A percentile compares a stretch with the other conserved stretches of the same genome.
Conservation (phyloP, 2,113 vertebrate species). For the Glaucidium brasilianum region DNA sequence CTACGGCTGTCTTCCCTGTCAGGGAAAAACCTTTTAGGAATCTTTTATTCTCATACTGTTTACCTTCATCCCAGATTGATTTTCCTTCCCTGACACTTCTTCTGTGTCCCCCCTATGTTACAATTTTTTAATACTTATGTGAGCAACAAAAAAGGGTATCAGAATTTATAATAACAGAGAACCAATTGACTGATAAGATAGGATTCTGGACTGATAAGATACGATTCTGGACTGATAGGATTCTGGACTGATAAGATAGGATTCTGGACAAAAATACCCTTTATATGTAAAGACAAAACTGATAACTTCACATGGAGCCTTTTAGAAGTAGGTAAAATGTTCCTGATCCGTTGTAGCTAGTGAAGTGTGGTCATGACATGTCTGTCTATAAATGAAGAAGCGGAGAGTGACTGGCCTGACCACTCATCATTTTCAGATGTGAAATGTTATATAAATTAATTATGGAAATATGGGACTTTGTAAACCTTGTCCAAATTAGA, state of each 20-base stretch:
- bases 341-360: neutral
- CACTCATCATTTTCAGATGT: neutral
- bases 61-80: neutral
- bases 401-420: neutral
- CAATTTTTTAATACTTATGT: neutral
- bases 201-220: neutral
- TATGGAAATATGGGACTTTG: neutral
- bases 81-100: neutral
- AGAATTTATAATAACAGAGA: neutral
- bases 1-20: neutral
- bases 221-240: too few species aligned
- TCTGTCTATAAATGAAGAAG: neutral
- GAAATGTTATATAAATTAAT: neutral
- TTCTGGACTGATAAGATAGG: too few species aligned
- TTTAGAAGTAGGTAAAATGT: neutral
- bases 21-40: neutral
- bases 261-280: neutral
- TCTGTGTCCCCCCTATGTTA: neutral
- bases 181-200: neutral
- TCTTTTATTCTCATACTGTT: neutral
- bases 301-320: neutral
- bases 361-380: neutral
- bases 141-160: neutral
- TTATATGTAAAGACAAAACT: neutral
- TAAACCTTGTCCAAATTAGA: neutral